A percentile compares a stretch with the other conserved stretches of the same genome.
Evolutionary conservation across 2,797 vertebrate genomes (phyloP).

Genomic region (Aratinga solstitialis): DNA sequence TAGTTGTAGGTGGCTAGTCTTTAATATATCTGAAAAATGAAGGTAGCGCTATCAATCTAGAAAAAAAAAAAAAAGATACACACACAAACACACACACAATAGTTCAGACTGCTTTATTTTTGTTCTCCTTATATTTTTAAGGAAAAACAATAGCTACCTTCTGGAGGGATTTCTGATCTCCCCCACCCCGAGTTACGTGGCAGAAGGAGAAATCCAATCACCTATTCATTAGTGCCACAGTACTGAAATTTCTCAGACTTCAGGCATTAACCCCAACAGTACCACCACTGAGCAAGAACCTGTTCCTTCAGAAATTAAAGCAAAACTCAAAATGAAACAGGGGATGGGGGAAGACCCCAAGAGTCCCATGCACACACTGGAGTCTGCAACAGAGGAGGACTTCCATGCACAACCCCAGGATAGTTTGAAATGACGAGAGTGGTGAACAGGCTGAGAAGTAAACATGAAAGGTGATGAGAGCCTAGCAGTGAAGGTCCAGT

Average conservation of each 20-base stretch:
- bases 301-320: not conserved
- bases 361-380: not conserved
- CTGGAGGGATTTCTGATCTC: not conserved
- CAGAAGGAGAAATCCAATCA: not conserved
- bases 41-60: not conserved
- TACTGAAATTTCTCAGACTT: not conserved
- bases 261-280: fast-evolving
- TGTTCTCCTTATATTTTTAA: not conserved
- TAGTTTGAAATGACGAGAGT: fast-evolving
- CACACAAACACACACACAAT: not conserved
- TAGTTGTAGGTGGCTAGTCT: not conserved
- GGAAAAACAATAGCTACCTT: not conserved
- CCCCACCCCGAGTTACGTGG: not conserved
- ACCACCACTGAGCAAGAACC: not conserved
- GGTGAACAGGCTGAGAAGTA: not conserved
- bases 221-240: not conserved
- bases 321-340: not conserved
- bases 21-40: not conserved
- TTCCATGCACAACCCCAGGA: not conserved
- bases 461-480: not conserved
- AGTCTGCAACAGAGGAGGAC: not conserved
- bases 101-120: not conserved
- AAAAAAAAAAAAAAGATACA: not conserved
- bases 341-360: fast-evolving
- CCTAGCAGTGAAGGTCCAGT: fast-evolving